Base-by-base conservation (phyloP, 2,888 invertebrate genomes). In the Eilema caniola region DNA sequence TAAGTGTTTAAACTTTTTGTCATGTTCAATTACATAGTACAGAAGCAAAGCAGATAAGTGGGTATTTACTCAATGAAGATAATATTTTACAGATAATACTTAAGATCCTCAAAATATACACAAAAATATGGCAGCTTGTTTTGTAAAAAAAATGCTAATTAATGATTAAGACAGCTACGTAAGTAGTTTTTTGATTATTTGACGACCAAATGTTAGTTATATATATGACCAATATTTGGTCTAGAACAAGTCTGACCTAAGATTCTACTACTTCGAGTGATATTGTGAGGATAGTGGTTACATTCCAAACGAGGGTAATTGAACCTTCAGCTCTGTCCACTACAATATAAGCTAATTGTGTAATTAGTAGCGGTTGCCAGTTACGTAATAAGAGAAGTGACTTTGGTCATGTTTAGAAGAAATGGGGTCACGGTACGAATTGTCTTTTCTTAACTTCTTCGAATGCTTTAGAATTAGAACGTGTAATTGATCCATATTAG, bases 361-460 rank as follows among this genome's bases (percentile, higher is more conserved):
- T 83, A 85, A 86, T 87, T 87, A 86, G 81, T 74, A 82, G 76
- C 78, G 76, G 80, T 76, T 74, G 68, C 75, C 70, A 72, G 74
- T 81, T 82, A 79, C 83, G 83, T 85, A 84, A 86, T 81, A 72
- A 69, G 71, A 74, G 80, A 67, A 72, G 71, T 70, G 66, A 75
- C 66, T 70, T 77, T 75, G 66, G 62, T 53, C 79, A 75, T 78
- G 73, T 63, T 66, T 62, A 72, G 69, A 71, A 79, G 78, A 83
- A 86, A 87, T 84, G 82, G 83, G 86, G 85, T 83, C 86, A 85
- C n/a, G 82, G 86, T 80, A 81, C 83, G 79, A 81, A 84, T 82
- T 76, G 80, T 81, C 74, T 83, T 75, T 78, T 78, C 75, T 75
- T 78, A 82, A 82, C n/a, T n/a, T n/a, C n/a, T n/a, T 82, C 79